Evolutionary conservation across 2,888 invertebrate genomes (phyloP).

Genomic region (Drosophila affinis): DNA sequence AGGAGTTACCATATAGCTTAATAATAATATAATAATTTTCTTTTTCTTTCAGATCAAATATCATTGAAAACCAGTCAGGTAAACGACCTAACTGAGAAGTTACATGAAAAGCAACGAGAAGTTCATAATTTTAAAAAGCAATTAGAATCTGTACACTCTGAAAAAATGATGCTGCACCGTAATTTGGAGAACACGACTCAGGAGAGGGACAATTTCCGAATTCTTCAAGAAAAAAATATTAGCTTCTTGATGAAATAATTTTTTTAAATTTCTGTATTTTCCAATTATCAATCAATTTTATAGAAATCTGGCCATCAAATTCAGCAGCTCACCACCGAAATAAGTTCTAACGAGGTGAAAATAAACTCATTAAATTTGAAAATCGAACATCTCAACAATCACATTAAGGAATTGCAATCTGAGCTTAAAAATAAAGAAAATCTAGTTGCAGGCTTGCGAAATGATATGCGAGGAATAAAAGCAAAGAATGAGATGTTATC

Average conservation of each 20-base stretch:
- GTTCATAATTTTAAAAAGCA: slow-evolving; percentile 85
- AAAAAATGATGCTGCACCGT: slow-evolving; percentile 91
- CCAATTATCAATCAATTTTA: background rate
- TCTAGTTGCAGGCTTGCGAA: slow-evolving; percentile 68
- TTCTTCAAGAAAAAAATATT: slow-evolving; percentile 85
- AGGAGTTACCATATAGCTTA: too few species aligned
- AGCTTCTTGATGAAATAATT: background rate
- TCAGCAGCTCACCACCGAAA: slow-evolving; percentile 93
- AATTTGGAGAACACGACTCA: slow-evolving; percentile 88
- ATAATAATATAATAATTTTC: too few species aligned
- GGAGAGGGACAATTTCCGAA: slow-evolving; percentile 88
- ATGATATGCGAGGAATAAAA: slow-evolving; percentile 79
- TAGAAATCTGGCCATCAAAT: slow-evolving; percentile 88
- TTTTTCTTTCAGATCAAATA: slow-evolving; percentile 69
- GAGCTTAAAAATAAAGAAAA: slow-evolving; percentile 82
- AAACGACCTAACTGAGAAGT: slow-evolving; percentile 73
- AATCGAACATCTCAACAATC: slow-evolving; percentile 87
- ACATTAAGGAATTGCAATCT: slow-evolving; percentile 87
- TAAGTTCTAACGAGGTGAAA: slow-evolving; percentile 89
- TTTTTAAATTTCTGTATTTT: background rate
- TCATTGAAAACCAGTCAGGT: slow-evolving; percentile 79
- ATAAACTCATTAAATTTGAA: slow-evolving; percentile 88
- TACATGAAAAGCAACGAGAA: slow-evolving; percentile 71
- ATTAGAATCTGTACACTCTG: slow-evolving; percentile 90
- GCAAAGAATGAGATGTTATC: slow-evolving; percentile 85